Evolutionary conservation across 2,113 vertebrate genomes (phyloP).

Genomic region (Poeciliopsis turrubarensis): DNA sequence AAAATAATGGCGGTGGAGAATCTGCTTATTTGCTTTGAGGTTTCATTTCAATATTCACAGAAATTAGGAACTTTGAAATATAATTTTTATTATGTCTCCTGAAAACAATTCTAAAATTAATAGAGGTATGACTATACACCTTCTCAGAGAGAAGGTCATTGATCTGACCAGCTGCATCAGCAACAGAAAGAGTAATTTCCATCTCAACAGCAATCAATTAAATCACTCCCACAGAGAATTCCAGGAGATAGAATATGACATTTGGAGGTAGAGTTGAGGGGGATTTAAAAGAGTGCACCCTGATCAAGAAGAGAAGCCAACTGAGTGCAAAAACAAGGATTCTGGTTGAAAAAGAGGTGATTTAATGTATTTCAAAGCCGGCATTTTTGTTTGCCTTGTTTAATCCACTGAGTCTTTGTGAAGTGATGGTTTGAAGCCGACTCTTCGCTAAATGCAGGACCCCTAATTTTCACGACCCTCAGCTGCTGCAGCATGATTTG

Average conservation of each 20-base stretch:
- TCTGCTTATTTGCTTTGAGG: not conserved
- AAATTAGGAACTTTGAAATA: not conserved
- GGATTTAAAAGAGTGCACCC: slow-evolving; percentile 3
- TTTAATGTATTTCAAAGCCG: slow-evolving; percentile 53
- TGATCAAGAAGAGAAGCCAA: slow-evolving; percentile 54
- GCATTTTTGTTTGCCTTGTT: slow-evolving; percentile 34
- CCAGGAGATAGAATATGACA: slow-evolving; percentile 25
- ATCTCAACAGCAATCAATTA: slow-evolving; percentile 64
- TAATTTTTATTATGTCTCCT: not conserved
- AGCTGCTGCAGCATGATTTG: slow-evolving; percentile 21
- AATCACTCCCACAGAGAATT: slow-evolving; percentile 43
- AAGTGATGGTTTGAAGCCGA: slow-evolving; percentile 33
- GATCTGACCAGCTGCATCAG: slow-evolving; percentile 41
- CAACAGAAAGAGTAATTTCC: slow-evolving; percentile 49
- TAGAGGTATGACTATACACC: slow-evolving; percentile 3
- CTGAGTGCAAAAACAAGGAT: slow-evolving; percentile 31
- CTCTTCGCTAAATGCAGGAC: slow-evolving; percentile 27
- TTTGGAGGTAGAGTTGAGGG: not conserved
- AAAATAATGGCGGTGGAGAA: too few species aligned
- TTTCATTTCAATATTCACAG: not conserved
- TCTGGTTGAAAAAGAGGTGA: slow-evolving; percentile 26
- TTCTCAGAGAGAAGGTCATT: slow-evolving; percentile 26
- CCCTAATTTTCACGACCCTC: slow-evolving; percentile 22
- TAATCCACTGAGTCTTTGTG: slow-evolving; percentile 34
- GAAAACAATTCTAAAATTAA: not conserved